Base-by-base conservation (phyloP, 1,140 invertebrate genomes). In the Galleria mellonella region DNA sequence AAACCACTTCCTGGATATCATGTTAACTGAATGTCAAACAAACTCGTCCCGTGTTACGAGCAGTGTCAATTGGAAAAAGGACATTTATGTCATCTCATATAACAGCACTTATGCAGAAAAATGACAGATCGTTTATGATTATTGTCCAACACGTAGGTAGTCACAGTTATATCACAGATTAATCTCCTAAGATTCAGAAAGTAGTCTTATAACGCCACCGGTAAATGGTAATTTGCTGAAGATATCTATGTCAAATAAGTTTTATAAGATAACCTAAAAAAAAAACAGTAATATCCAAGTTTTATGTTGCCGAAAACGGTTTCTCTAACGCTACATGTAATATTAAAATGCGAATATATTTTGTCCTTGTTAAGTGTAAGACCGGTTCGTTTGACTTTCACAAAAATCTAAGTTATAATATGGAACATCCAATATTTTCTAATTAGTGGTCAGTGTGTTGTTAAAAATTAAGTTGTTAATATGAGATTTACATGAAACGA, bases 21-120 rank as follows among this genome's bases (percentile, higher is more conserved):
- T 70, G 71, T 74, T 81, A 79, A 81, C 45, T 70, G 58, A 51
- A 63, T 53, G 61, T 72, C 70, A 83, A 77, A 77, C 52, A 54
- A 57, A 46, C 44, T 66, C 58, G 62, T 65, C 58, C 38, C 55
- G 51, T 62, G 51, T 61, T 45, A 48, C 41, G 56, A 32, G 17
- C 17, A 23, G 17, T 6, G 17, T 2, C 17, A 23, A 2, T 3
- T 23, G 6, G 6, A 23, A 23, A 23, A 23, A 23, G 17, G 17
- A 6, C 17, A 2, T 6, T 23, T 23, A 6, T 23, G 6, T 23
- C 2, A 35, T 14, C 7, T 35, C 32, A 35, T 13, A 35, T 1
- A 35, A 14, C 12, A 35, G 4, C 2, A 14, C 13, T 35, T 15
- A 9, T 5, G 2, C 14, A 15, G 15, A n/a, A n/a, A n/a, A n/a